Percentiles rank a stretch among this genome's conserved stretches.
Evolutionary conservation across 2,888 invertebrate species (phyloP).

Genomic region (Agrochola lychnidis): DNA sequence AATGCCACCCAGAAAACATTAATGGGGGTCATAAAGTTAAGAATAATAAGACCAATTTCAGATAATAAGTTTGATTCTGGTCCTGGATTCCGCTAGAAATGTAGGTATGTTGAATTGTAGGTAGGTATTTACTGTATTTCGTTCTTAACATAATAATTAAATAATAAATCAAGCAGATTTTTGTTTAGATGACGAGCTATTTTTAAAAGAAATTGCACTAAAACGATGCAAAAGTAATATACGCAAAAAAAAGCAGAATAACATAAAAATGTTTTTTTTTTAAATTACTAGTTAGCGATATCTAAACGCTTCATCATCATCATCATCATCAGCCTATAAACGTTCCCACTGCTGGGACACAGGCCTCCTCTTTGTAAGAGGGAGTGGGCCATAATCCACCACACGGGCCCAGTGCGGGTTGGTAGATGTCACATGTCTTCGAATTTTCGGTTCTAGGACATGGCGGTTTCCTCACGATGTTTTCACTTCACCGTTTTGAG

Average conservation of each 20-base stretch:
- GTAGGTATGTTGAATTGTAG: background rate
- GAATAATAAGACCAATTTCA: background rate
- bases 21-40: constrained; percentile 7
- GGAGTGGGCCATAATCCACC: too few relatives aligned
- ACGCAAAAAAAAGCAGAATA: background rate
- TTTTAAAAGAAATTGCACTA: background rate
- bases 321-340: too few relatives aligned
- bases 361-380: too few relatives aligned
- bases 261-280: too few relatives aligned
- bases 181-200: background rate
- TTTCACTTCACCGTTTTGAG: too few relatives aligned
- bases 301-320: too few relatives aligned
- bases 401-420: too few relatives aligned
- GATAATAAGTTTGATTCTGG: background rate
- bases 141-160: background rate
- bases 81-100: background rate
- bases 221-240: background rate
- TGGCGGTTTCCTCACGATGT: too few relatives aligned
- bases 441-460: too few relatives aligned
- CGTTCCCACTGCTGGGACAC: too few relatives aligned
- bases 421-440: too few relatives aligned
- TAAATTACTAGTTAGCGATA: background rate
- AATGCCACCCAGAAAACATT: constrained; percentile 53
- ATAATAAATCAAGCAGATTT: background rate
- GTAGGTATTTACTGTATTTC: background rate